Evolutionary conservation across 1,140 invertebrate species (phyloP), one percentile per base, ranked within the genome.

Genomic region (Alviniconcha marisindica): DNA sequence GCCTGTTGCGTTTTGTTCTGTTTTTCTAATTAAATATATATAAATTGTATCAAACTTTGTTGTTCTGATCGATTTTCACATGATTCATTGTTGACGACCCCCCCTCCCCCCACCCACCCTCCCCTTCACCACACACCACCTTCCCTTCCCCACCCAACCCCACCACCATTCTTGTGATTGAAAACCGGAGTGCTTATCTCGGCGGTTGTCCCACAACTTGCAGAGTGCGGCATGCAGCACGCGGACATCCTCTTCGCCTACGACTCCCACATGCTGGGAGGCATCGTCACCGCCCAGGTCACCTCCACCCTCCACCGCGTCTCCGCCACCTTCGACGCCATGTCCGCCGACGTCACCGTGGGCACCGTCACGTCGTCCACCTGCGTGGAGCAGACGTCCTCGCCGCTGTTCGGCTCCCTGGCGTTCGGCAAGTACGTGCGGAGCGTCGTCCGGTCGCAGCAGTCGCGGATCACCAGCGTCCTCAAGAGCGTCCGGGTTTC

Each of bases 231-330:
- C 28, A 28, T 78, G 51, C 51, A 78, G 10, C 28, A 78, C 56
- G 77, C 77, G 51, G 77, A 78, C 54, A n/a, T 78, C 31, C n/a
- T 78, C 51, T 60, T 78, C 31, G 77, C 77, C 24, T 78, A 78
- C 77, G 77, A 78, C 77, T 60, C 51, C 40, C 28, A n/a, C 36
- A 78, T 63, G 77, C 28, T 78, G 51, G 77, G 77, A 18, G 77
- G 54, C 14, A 38, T 56, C 48, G 51, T 56, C 12, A 60, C 77
- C 36, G 38, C 77, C 36, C 77, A 78, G 51, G 63, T 78, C 77
- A 78, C 56, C 51, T 78, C 77, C 33, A 78, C 77, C 31, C 51
- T 78, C 56, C 77, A 60, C 33, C 77, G 54, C 28, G 48, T 78
- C 51, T 60, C 51, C 51, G 54, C 77, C 56, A 60, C 77, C 51